Conservation (phyloP, 2,888 invertebrate species). For the Caenorhabditis sp. region DNA sequence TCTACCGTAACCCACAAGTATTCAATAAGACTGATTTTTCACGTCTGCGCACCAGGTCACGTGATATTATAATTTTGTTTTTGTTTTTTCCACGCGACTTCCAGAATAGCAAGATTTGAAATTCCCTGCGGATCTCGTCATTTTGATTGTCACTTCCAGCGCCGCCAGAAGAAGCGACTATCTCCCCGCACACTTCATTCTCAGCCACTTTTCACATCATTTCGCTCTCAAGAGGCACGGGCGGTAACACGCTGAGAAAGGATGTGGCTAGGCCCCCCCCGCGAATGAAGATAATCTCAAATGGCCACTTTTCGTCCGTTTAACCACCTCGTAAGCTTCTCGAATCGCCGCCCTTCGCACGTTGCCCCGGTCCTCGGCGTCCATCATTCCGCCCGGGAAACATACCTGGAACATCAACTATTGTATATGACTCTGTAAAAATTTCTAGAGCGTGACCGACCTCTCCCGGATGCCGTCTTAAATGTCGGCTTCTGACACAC, state of each 20-base stretch:
- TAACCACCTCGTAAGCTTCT: slow-evolving; percentile 63
- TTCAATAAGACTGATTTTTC: no score
- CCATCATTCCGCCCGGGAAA: slow-evolving; percentile 67
- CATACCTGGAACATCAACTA: slow-evolving; percentile 65
- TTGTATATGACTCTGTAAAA: no score
- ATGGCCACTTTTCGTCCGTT: not conserved
- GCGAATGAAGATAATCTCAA: not conserved
- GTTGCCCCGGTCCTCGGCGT: slow-evolving; percentile 47
- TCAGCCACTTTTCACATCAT: slow-evolving; percentile 33
- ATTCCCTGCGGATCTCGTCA: not conserved
- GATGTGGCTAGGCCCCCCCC: no score
- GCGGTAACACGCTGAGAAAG: no score
- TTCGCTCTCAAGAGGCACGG: slow-evolving; percentile 33
- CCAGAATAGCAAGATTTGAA: no score
- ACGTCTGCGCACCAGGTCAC: no score
- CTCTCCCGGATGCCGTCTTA: slow-evolving; percentile 61
- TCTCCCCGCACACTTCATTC: slow-evolving; percentile 13
- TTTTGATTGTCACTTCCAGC: slow-evolving; percentile 49
- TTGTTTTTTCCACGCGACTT: no score
- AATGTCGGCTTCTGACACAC: slow-evolving; percentile 56
- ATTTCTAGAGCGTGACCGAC: no score
- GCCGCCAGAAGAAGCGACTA: no score
- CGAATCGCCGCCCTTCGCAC: slow-evolving; percentile 61
- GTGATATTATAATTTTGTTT: no score
- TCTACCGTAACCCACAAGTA: no score